Conservation (phyloP, 2,888 invertebrate genomes). For the Philonicus albiceps region DNA sequence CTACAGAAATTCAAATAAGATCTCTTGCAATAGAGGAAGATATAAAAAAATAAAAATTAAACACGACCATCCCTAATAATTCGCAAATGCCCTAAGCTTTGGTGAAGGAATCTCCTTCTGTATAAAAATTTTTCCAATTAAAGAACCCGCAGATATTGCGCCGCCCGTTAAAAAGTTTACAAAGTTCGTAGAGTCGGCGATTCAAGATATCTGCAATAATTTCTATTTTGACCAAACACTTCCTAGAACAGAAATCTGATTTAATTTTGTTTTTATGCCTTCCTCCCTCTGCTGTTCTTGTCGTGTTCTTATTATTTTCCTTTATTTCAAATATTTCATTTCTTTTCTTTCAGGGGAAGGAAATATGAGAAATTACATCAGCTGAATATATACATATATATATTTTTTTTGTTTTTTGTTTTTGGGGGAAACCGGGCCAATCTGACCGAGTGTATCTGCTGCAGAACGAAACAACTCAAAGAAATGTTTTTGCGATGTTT, state of each 20-base stretch:
- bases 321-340: not conserved
- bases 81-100: not conserved
- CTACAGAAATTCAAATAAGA: not conserved
- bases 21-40: not conserved
- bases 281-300: not conserved
- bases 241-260: not conserved
- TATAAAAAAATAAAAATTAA: not conserved
- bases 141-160: not conserved
- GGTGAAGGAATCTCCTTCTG: not conserved
- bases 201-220: not conserved
- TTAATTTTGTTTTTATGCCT: not conserved
- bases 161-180: not conserved
- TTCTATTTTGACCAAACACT: not conserved
- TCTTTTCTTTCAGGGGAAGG: not conserved
- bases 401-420: too few relatives aligned
- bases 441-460: not conserved
- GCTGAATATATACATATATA: too few relatives aligned
- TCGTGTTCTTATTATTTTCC: not conserved
- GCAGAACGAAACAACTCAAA: conserved; percentile 10
- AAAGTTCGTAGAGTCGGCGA: not conserved
- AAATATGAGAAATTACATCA: conserved; percentile 11
- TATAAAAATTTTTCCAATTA: not conserved
- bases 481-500: conserved; percentile 53
- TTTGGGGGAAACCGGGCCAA: not conserved
- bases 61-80: not conserved